These are phyloP conservation scores for Eledona agricola DNA, from an alignment of 2,888 invertebrate species.

Conservation along the genomic window DNA sequence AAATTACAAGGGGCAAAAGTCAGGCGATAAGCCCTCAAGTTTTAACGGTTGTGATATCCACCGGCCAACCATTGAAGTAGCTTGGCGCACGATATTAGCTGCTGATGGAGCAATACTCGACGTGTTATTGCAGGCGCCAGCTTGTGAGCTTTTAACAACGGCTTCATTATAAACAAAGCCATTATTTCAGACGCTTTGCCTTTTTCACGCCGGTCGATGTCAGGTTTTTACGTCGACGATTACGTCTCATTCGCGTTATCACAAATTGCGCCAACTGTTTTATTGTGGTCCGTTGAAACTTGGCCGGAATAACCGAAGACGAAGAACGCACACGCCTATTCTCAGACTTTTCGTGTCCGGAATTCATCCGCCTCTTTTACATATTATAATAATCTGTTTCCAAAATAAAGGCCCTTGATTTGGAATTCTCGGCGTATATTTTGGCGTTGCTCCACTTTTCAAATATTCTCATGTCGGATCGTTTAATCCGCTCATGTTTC, in stretches of 20 bases:
- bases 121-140: conserved; percentile 43
- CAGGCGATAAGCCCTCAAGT: conserved; percentile 36
- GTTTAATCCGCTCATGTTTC: no score
- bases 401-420: no score
- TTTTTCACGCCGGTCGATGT: conserved; percentile 14
- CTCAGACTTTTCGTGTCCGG: conserved; percentile 50
- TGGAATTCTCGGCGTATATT: no score
- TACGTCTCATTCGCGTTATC: no score
- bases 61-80: conserved; percentile 34
- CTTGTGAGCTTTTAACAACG: conserved; percentile 42
- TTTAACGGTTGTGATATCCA: conserved; percentile 38
- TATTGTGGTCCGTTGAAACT: no score
- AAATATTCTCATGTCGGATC: no score
- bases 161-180: conserved; percentile 44
- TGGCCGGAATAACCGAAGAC: no score
- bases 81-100: conserved; percentile 39
- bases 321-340: no score
- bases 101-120: conserved; percentile 41
- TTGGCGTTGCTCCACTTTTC: no score
- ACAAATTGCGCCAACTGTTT: no score
- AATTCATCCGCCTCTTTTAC: conserved; percentile 52
- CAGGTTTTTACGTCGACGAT: no score
- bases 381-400: conserved; percentile 58
- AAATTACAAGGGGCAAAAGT: conserved; percentile 41
- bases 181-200: conserved; percentile 32